Percentiles rank a stretch among this genome's conserved stretches.
Conservation (phyloP, 2,113 vertebrate species). For the Poeciliopsis prolifica region DNA sequence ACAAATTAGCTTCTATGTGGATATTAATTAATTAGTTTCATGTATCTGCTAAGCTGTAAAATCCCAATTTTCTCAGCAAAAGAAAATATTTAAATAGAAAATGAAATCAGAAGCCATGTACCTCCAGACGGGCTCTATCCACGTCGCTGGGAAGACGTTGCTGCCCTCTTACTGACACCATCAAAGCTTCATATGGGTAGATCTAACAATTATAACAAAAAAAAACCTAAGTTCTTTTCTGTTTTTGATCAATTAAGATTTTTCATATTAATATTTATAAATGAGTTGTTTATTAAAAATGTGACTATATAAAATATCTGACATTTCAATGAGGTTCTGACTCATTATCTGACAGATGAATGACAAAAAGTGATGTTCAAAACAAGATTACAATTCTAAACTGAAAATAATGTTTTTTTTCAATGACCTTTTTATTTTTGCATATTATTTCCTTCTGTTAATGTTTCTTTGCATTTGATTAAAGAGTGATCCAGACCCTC, state of each 20-base stretch:
- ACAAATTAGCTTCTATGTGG: neutral
- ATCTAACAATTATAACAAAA: conserved; percentile 77
- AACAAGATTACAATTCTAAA: neutral
- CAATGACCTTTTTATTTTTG: too few species aligned
- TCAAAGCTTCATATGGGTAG: conserved; percentile 91
- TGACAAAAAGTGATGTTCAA: neutral
- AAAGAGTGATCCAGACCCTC: conserved; percentile 7
- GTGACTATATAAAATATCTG: neutral
- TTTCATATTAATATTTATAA: neutral
- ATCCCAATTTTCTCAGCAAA: neutral
- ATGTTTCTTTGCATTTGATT: neutral
- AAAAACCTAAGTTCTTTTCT: neutral
- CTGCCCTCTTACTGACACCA: conserved; percentile 92
- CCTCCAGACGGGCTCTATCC: conserved; percentile 94
- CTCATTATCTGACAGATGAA: neutral
- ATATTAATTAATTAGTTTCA: neutral
- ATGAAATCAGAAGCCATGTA: conserved; percentile 50
- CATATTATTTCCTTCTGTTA: neutral
- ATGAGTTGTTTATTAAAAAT: neutral
- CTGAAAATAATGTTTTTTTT: too few species aligned
- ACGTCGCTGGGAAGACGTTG: conserved; percentile 90
- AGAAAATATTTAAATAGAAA: neutral
- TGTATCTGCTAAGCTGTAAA: neutral
- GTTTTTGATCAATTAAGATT: neutral
- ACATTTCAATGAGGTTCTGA: neutral